Base-by-base conservation (phyloP, 2,888 invertebrate species). In the Amphipoea lucens region DNA sequence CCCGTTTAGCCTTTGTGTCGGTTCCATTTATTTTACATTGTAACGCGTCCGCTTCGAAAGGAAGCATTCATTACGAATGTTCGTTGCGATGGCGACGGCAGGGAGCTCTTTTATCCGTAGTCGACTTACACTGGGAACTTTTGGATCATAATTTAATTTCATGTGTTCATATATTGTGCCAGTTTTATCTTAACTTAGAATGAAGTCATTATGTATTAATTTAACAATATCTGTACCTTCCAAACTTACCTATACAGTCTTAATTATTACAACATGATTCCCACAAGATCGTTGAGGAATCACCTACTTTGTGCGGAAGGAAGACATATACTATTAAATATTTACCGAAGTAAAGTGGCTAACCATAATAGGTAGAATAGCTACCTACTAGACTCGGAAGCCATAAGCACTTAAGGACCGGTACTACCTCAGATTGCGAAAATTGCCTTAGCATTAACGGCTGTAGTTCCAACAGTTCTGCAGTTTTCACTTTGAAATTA, bases 11-110 rank as follows among this genome's bases (percentile, higher is more conserved):
- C 51, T 88, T 79, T 81, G 75, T 78, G 79, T 69, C 45, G 54
- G 72, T 48, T 78, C 76, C 85, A 83, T 88, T 79, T 84, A 77
- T 85, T 81, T 77, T 77, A 81, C 83, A 83, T 76, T 85, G 80
- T 81, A 73, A 74, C 73, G 76, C 73, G 79, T 71, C 78, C 79
- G 85, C 72, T 70, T 73, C 36, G 72, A 84, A 85, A 84, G 79
- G 85, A 82, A 81, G 76, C 85, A 81, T 88, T 84, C 77, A 87
- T 87, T 88, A 84, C 76, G 48, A 84, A 80, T 77, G 67, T 78
- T 82, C 68, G 66, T 73, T 57, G 82, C 69, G 68, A 69, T 23
- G 72, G 23, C 3, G 72, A n/a, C 29, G 67, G 57, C n/a, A 20
- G 36, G 36, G 76, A 66, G 69, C 75, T 73, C 76, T 70, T 74